Evolutionary conservation across 53 echinoderm and acorn worm genomes (phyloP).

Genomic region (Mesocentrotus franciscanus): DNA sequence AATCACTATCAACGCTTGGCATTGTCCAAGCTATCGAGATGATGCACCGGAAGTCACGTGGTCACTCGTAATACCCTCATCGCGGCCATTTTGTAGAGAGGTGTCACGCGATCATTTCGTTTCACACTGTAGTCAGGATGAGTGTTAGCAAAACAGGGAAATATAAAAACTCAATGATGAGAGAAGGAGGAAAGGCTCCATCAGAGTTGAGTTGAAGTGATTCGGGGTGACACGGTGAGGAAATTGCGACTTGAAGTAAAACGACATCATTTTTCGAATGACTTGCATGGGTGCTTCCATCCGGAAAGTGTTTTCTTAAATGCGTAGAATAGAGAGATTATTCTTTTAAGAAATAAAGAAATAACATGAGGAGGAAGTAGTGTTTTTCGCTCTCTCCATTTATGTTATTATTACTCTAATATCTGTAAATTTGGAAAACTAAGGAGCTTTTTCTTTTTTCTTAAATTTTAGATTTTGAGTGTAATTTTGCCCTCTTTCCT

Average conservation of each 20-base stretch:
- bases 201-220: slow-evolving; percentile 10
- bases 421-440: no score
- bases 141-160: slow-evolving; percentile 6
- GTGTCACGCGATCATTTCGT: slow-evolving; percentile 38
- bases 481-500: no score
- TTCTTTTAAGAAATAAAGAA: not conserved
- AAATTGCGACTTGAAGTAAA: slow-evolving; percentile 21
- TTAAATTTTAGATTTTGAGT: no score
- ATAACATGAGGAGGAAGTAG: no score
- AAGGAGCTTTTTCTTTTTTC: no score
- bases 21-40: slow-evolving; percentile 41
- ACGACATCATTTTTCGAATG: slow-evolving; percentile 3
- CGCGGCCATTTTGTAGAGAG: slow-evolving; percentile 32
- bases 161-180: not conserved
- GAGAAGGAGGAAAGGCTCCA: not conserved
- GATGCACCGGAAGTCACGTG: slow-evolving; percentile 56
- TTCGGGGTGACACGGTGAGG: slow-evolving; percentile 4
- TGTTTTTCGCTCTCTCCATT: no score
- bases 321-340: not conserved
- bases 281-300: not conserved
- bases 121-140: not conserved
- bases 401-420: no score
- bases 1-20: slow-evolving; percentile 34
- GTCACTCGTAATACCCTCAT: slow-evolving; percentile 22
- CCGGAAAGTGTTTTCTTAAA: not conserved